These are phyloP conservation scores for Felis chaus DNA, from an alignment of 2,113 vertebrate genomes.

Conservation along the genomic window DNA sequence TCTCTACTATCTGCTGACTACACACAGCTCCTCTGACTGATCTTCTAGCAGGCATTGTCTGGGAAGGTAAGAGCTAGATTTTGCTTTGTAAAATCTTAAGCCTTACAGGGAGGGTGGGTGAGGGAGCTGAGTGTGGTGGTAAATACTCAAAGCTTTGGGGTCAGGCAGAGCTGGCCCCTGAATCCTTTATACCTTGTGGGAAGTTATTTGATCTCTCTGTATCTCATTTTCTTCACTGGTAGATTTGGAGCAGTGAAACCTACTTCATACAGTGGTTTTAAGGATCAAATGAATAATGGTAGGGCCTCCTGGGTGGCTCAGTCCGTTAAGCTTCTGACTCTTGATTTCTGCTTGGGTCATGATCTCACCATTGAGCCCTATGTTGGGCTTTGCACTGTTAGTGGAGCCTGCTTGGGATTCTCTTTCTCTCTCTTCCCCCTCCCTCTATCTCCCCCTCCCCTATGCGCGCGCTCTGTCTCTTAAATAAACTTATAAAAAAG, in stretches of 20 bases:
- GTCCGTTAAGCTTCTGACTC: too few species aligned
- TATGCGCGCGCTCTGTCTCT: too few species aligned
- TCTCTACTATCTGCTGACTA: neutral
- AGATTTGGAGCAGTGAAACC: neutral
- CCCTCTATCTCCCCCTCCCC: too few species aligned
- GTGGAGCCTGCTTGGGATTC: too few species aligned
- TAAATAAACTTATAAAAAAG: neutral
- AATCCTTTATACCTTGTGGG: neutral
- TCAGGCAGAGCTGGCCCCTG: neutral
- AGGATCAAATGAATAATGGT: neutral
- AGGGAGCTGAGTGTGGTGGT: neutral
- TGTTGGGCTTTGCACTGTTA: too few species aligned
- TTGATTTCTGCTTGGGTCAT: too few species aligned
- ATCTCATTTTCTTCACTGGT: neutral
- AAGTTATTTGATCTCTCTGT: slow-evolving; percentile 2
- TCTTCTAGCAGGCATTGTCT: neutral
- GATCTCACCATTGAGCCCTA: too few species aligned
- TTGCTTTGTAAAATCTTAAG: neutral
- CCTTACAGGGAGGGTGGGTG: neutral
- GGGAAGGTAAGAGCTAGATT: neutral
- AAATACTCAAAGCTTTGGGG: neutral
- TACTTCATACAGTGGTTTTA: neutral
- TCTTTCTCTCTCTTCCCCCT: too few species aligned
- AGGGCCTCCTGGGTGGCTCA: neutral
- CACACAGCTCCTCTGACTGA: neutral